Percentiles rank a stretch among this genome's conserved stretches.
Evolutionary conservation across 2,797 vertebrate genomes (phyloP).

Genomic region (Alectoris magna): DNA sequence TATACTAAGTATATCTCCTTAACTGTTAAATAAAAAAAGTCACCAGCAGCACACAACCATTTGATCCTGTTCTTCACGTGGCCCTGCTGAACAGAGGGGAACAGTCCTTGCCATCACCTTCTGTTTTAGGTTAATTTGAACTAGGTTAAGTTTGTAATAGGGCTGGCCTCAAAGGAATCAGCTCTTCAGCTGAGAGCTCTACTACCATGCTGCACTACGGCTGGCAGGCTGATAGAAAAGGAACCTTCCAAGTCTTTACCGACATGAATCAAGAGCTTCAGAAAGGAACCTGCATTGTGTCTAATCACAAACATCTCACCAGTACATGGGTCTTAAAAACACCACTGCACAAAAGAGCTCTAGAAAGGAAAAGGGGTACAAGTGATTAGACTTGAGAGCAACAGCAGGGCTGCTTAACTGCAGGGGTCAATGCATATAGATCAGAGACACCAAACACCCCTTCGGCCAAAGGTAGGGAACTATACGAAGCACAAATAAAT

Average conservation of each 20-base stretch:
- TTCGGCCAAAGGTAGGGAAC: not conserved
- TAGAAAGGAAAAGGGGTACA: not conserved
- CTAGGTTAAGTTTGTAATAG: accelerated
- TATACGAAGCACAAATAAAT: not conserved
- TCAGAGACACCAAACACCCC: not conserved
- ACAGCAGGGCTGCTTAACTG: not conserved
- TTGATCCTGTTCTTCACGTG: not conserved
- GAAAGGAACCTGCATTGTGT: not conserved
- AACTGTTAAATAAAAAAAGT: not conserved
- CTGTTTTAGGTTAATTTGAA: not conserved
- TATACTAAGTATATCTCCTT: not conserved
- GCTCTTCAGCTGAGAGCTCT: not conserved
- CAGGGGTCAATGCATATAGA: not conserved
- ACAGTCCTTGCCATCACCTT: not conserved
- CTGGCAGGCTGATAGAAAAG: not conserved
- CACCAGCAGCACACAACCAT: not conserved
- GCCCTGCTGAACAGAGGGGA: not conserved
- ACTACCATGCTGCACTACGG: accelerated
- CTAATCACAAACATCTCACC: not conserved
- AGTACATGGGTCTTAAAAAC: not conserved
- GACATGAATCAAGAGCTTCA: not conserved
- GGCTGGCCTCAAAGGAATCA: not conserved
- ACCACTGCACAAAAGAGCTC: not conserved
- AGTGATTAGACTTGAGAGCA: not conserved
- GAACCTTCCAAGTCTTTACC: not conserved